phyloP scores from a whole-genome alignment of 2,888 invertebrate genomes.

The Drosophila ustulata region DNA sequence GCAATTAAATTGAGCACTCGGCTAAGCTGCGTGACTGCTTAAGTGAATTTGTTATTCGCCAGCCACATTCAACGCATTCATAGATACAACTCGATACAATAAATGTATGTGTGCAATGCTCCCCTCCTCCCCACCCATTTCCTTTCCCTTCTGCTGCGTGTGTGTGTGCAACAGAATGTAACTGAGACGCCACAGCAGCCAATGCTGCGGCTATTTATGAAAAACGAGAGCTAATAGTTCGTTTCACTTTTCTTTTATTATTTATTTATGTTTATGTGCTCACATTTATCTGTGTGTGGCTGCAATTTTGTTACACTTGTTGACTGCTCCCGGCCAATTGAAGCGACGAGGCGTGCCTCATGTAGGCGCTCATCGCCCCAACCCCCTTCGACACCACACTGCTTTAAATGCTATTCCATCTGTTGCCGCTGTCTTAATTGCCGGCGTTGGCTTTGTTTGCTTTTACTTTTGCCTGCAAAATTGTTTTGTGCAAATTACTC shows the following conservation, averaged over 20 bases:
- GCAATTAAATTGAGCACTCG: slow-evolving; percentile 57
- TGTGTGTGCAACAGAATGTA: slow-evolving; percentile 76
- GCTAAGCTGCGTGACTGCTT: slow-evolving; percentile 58
- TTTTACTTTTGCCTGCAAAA: slow-evolving; percentile 75
- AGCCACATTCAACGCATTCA: slow-evolving; percentile 39
- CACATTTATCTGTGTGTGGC: slow-evolving; percentile 23
- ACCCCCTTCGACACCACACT: not conserved
- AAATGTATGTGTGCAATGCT: slow-evolving; percentile 2
- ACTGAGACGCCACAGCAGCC: slow-evolving; percentile 48
- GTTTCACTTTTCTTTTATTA: slow-evolving; percentile 80
- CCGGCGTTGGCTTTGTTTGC: slow-evolving; percentile 56
- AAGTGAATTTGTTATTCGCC: slow-evolving; percentile 73
- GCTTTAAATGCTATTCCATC: slow-evolving; percentile 6
- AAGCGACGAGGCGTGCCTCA: slow-evolving; percentile 63
- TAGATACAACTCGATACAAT: not conserved
- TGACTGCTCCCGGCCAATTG: slow-evolving; percentile 50
- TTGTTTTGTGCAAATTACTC: slow-evolving; percentile 70
- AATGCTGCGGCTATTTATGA: slow-evolving; percentile 55
- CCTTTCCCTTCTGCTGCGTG: not conserved
- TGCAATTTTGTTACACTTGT: slow-evolving; percentile 61
- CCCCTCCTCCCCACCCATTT: not conserved
- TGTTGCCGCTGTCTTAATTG: slow-evolving; percentile 61
- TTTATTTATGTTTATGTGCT: slow-evolving; percentile 56
- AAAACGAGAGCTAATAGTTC: slow-evolving; percentile 80
- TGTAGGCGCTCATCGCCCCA: slow-evolving; percentile 18